A percentile compares a stretch with the other conserved stretches of the same genome.
These are phyloP conservation scores for Cetoscarus ocellatus DNA, from an alignment of 2,797 vertebrate species.

Conservation along the genomic window DNA sequence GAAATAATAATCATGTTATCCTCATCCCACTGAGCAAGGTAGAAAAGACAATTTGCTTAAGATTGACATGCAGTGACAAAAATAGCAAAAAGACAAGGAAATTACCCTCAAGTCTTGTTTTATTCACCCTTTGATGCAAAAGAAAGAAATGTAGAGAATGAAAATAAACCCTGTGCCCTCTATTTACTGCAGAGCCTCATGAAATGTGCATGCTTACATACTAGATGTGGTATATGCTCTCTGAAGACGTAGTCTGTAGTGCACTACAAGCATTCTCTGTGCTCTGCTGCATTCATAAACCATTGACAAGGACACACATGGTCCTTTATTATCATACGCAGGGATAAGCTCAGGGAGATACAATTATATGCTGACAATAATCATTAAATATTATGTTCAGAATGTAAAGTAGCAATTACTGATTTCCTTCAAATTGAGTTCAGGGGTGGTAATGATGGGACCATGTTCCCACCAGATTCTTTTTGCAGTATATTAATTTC, in stretches of 20 bases:
- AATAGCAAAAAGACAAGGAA: neutral
- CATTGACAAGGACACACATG: neutral
- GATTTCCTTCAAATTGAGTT: neutral
- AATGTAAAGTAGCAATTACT: neutral
- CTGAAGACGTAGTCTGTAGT: neutral
- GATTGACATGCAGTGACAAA: neutral
- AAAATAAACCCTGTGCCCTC: neutral
- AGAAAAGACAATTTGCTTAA: neutral
- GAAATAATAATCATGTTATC: conserved; percentile 69
- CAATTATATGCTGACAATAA: neutral
- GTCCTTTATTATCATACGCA: neutral
- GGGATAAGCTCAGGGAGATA: neutral
- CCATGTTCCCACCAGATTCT: too few species aligned
- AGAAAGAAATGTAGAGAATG: neutral
- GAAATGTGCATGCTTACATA: conserved; percentile 8
- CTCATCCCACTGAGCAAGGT: conserved; percentile 34
- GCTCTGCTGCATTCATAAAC: neutral
- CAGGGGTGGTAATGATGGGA: too few species aligned
- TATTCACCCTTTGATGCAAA: neutral
- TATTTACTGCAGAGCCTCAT: conserved; percentile 1
- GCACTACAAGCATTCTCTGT: neutral
- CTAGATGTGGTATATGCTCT: neutral
- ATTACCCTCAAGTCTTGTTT: neutral
- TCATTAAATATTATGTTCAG: neutral
- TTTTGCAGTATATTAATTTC: too few species aligned